phyloP scores from a whole-genome alignment of 2,888 invertebrate species.

The Acleris laterana region DNA sequence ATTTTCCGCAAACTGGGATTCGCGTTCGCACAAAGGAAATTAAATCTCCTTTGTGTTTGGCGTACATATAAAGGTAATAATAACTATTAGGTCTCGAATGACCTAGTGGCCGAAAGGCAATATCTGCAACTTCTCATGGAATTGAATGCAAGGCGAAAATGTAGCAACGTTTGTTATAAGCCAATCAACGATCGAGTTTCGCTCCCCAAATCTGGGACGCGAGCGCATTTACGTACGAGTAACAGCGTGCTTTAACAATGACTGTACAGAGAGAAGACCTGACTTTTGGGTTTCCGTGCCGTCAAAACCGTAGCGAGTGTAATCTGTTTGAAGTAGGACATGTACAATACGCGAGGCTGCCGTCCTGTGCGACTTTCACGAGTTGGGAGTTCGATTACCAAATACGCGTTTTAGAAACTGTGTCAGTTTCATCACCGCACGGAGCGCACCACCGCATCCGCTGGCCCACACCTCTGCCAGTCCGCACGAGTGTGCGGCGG shows the following conservation, averaged over 20 bases:
- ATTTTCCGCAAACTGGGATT: conserved; percentile 32
- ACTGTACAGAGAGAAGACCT: conserved; percentile 63
- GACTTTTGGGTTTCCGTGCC: conserved; percentile 76
- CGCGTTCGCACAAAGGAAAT: conserved; percentile 25
- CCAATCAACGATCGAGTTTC: conserved; percentile 78
- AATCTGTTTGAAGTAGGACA: conserved; percentile 66
- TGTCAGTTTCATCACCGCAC: conserved; percentile 82
- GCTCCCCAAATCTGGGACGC: conserved; percentile 78
- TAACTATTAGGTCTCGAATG: conserved; percentile 60
- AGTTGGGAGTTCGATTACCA: conserved; percentile 81
- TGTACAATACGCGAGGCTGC: conserved; percentile 75
- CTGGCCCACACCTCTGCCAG: conserved; percentile 62
- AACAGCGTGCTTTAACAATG: conserved; percentile 62
- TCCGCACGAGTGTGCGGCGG: conserved; percentile 57
- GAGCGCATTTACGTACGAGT: conserved; percentile 63
- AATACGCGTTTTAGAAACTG: conserved; percentile 82
- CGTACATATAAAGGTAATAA: conserved; percentile 43
- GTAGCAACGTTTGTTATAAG: conserved; percentile 75
- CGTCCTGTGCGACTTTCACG: conserved; percentile 83
- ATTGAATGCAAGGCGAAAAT: conserved; percentile 80
- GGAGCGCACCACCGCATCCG: conserved; percentile 81
- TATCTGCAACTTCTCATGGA: conserved; percentile 77
- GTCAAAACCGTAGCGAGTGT: conserved; percentile 72
- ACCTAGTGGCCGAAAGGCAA: conserved; percentile 74
- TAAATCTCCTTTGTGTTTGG: conserved; percentile 29